Conservation (phyloP, 2,113 vertebrate species). For the Atractosteus spatula region DNA sequence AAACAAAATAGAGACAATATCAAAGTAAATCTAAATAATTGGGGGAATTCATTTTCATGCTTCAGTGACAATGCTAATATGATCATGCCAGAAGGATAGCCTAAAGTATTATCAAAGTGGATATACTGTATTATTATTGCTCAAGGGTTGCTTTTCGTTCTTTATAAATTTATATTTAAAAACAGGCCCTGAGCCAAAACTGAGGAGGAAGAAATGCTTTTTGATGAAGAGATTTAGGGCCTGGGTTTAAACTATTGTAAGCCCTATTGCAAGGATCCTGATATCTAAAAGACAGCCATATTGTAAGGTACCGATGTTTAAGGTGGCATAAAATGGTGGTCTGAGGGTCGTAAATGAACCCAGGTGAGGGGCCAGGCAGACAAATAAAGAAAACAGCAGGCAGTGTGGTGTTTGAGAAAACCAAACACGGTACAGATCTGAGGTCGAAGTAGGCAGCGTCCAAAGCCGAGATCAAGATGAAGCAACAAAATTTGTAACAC, state of each 20-base stretch:
- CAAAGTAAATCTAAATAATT: constrained; percentile 2
- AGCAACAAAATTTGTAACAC: too few species aligned
- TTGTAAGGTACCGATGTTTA: too few species aligned
- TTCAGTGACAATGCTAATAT: neutral
- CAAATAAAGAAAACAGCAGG: too few species aligned
- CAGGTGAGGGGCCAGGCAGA: too few species aligned
- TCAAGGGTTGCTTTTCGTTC: neutral
- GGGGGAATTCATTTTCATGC: neutral
- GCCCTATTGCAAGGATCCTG: too few species aligned
- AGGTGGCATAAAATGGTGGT: too few species aligned
- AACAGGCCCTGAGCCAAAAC: neutral
- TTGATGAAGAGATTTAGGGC: neutral
- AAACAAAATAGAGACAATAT: neutral
- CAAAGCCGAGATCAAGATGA: too few species aligned
- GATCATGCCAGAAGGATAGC: neutral
- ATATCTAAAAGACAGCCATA: too few species aligned
- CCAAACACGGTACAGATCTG: too few species aligned
- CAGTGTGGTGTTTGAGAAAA: too few species aligned
- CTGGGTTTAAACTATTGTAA: neutral
- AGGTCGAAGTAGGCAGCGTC: too few species aligned
- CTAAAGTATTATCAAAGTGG: neutral
- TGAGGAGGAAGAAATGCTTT: neutral
- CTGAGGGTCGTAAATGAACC: too few species aligned
- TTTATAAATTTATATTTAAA: neutral
- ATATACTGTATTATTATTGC: neutral